Evolutionary conservation across 1,140 invertebrate species (phyloP).

Genomic region (Acromyrmex charruanus): DNA sequence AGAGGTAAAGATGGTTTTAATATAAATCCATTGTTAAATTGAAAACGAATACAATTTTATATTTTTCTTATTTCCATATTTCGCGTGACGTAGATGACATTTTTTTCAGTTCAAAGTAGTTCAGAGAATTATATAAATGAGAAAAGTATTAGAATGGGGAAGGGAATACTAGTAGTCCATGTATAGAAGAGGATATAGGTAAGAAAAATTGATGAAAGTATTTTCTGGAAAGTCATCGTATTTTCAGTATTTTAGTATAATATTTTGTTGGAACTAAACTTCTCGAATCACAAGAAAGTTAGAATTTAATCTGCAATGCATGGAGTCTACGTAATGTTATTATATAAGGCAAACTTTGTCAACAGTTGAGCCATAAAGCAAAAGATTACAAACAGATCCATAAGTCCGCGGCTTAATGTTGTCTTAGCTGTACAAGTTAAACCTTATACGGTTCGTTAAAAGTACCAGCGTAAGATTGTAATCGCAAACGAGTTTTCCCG

Average conservation of each 20-base stretch:
- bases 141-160: no score
- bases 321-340: not conserved
- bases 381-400: not conserved
- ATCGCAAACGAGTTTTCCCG: slow-evolving; percentile 50
- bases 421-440: not conserved
- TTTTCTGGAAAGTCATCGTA: not conserved
- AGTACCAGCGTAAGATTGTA: slow-evolving; percentile 11
- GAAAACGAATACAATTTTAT: no score
- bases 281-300: not conserved
- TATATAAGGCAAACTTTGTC: slow-evolving; percentile 18
- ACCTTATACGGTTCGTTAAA: slow-evolving; percentile 21
- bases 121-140: no score
- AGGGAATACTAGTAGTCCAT: no score
- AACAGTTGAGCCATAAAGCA: slow-evolving; percentile 2
- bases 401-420: not conserved
- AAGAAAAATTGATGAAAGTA: not conserved
- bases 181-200: not conserved
- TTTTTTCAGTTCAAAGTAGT: no score
- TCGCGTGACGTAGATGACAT: no score
- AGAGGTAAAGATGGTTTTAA: no score
- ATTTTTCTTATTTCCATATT: no score
- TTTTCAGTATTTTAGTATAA: not conserved
- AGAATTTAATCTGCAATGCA: not conserved
- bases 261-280: not conserved
- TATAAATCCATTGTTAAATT: no score